These are phyloP conservation scores for Drosophila pseudoananassae DNA, from an alignment of 1,140 invertebrate genomes.

Conservation along the genomic window DNA sequence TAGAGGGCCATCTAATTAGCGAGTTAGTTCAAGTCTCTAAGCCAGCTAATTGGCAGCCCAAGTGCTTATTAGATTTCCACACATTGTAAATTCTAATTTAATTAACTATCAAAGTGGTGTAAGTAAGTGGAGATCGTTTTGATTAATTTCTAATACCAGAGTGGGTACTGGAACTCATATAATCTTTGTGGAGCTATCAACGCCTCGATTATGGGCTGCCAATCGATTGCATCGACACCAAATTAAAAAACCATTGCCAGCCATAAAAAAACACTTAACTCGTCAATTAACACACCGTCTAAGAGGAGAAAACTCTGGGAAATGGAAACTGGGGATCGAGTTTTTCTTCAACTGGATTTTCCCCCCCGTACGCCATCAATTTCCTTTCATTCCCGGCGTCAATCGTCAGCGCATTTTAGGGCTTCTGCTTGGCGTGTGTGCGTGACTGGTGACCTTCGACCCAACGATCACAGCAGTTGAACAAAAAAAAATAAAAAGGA, in stretches of 20 bases:
- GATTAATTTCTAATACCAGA: constrained; percentile 57
- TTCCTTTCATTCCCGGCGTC: constrained; percentile 24
- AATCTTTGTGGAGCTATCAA: constrained; percentile 60
- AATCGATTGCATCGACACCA: constrained; percentile 72
- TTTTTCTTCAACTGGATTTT: too few species aligned
- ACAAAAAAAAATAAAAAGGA: neutral
- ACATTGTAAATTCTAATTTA: constrained; percentile 79
- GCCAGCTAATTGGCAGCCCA: constrained; percentile 33
- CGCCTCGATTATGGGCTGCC: constrained; percentile 44
- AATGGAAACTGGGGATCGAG: too few species aligned
- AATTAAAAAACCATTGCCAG: constrained; percentile 78
- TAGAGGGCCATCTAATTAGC: constrained; percentile 23
- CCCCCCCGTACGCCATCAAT: constrained; percentile 20
- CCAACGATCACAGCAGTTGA: constrained; percentile 13
- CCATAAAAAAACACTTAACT: constrained; percentile 83
- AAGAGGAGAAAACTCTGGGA: constrained; percentile 16
- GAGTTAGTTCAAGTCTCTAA: constrained; percentile 4
- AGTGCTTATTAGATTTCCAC: constrained; percentile 61
- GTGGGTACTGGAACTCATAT: constrained; percentile 35
- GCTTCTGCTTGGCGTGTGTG: constrained; percentile 41
- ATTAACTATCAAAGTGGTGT: constrained; percentile 23
- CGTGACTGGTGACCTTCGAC: constrained; percentile 54
- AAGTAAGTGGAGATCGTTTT: constrained; percentile 39
- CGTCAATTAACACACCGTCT: constrained; percentile 73
- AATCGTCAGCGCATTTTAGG: constrained; percentile 71